Base-by-base conservation (phyloP, 2,113 vertebrate species). In the Barnardius zonarius region DNA sequence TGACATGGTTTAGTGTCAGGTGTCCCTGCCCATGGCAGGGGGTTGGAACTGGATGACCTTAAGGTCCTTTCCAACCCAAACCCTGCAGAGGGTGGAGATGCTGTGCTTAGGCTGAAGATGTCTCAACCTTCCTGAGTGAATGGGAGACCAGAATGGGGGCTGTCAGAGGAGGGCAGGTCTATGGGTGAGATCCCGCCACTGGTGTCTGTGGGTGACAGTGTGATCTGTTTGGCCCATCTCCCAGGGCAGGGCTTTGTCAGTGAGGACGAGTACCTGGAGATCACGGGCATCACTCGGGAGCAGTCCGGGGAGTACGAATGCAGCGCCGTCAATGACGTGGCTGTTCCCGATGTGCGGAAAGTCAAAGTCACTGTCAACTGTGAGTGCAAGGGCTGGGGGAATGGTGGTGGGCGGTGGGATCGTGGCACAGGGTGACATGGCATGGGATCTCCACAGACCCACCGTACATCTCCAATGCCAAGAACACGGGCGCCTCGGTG, bases 281-380 rank as follows among this genome's bases (percentile, higher is more conserved):
- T 99, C 97, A 98, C 98, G 4, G 98, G 97, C 84, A 98, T 99
- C 97, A 99, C 99, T 16, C 99, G 99, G 93, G 99, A 99, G 80
- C 99, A 99, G 95, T 99, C 99, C 0, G 99, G 99, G n/a, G 98
- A 98, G 7, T 99, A 99, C 2, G 99, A 99, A 54, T 99, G 99
- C 98, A 99, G 98, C 0, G 99, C 99, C 1, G 98, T 98, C 69
- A 99, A 99, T 1, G 99, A 99, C 2, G 99, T 99, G n/a, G 98
- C 99, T 0, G 96, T 97, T 9, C 98, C 99, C 0, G 99, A 99
- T 2, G 97, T 99, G 82, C 95, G 98, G 96, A 99, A 98, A 90
- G 99, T 99, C 49, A 98, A 98, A 94, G 98, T 99, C 86, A 99
- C 98, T 0, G 99, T 99, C 41, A 99, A 99, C 96, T 99, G 99